phyloP scores from a whole-genome alignment of 53 echinoderm and acorn worm genomes.

The Crossaster papposus region DNA sequence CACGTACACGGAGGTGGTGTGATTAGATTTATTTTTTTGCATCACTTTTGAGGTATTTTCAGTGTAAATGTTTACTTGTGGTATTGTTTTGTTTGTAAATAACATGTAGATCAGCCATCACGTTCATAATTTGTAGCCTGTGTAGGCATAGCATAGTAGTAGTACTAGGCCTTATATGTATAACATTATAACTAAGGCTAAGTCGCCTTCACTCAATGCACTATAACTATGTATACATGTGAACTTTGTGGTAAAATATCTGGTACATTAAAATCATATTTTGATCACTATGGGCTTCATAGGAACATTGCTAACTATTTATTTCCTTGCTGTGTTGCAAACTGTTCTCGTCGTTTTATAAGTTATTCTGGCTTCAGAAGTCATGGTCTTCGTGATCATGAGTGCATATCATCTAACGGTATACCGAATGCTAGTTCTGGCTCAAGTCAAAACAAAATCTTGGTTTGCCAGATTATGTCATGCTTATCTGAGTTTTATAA shows the following conservation, averaged over 20 bases:
- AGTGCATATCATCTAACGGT: background rate
- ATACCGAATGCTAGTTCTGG: background rate
- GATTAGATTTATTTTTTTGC: too few species aligned
- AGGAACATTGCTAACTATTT: background rate
- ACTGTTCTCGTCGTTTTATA: slow-evolving; percentile 2
- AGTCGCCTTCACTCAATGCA: background rate
- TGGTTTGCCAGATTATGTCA: slow-evolving; percentile 7
- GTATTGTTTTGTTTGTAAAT: too few species aligned
- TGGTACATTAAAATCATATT: background rate
- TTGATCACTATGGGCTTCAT: background rate
- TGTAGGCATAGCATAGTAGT: too few species aligned
- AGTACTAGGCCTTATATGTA: too few species aligned
- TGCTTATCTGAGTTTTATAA: slow-evolving; percentile 3
- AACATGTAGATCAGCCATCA: too few species aligned
- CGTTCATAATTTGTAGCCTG: too few species aligned
- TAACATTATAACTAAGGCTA: too few species aligned
- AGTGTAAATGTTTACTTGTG: too few species aligned
- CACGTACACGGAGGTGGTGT: too few species aligned
- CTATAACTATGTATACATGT: background rate
- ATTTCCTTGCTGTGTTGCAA: background rate
- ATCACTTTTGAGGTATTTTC: too few species aligned
- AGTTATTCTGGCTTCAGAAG: background rate
- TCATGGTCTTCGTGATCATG: background rate
- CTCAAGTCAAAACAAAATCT: background rate
- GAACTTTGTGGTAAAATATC: background rate